Evolutionary conservation across 2,113 vertebrate species (phyloP), one percentile per base, ranked within the genome.

Genomic region (Polypterus senegalus): DNA sequence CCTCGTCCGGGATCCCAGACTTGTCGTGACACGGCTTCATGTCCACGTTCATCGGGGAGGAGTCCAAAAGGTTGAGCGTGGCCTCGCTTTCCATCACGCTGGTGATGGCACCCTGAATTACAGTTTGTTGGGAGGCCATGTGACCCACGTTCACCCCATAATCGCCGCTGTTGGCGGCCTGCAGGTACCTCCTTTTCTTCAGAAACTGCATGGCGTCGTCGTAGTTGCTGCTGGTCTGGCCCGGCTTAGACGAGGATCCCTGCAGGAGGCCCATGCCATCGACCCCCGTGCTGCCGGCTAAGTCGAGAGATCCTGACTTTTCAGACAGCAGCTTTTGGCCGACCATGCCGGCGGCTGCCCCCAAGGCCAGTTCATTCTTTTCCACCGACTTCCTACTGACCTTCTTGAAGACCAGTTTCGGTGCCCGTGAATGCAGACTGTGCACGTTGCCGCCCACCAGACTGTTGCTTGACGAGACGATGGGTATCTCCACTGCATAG

Each of bases 171-270:
- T 80, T 91, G 73, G 89, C 89, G 54, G 92, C 90, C 71, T 97
- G 93, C 73, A 99, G 78, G 75, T 99, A 99, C 72, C 96, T 89
- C 74, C 94, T 89, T 76, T 99, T 99, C 89, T 99, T 99, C 70
- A 97, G 88, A 80, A 99, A 99, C 82, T 98, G 96, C 94, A 99
- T 97, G 84, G 96, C 96, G 72, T 98, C 96, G 7, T 97, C 95
- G 0, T 98, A 99, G 84, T 91, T 97, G 85, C 91, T 97, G 86
- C 82, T 90, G 69, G 88, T 79, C 5, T 87, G 85, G 66, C 87
- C 89, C 66, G 88, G 88, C 71, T 97, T 97, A 72, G 84, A 83
- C 62, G 78, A 77, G 59, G 91, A 69, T 69, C 80, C 85, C 66
- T 94, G 96, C 67, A 97, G 91, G 53, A 97, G 89, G 66, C 86